Evolutionary conservation across 1,140 invertebrate genomes (phyloP), one percentile per base, ranked within the genome.

Genomic region (Plutomurus gul): DNA sequence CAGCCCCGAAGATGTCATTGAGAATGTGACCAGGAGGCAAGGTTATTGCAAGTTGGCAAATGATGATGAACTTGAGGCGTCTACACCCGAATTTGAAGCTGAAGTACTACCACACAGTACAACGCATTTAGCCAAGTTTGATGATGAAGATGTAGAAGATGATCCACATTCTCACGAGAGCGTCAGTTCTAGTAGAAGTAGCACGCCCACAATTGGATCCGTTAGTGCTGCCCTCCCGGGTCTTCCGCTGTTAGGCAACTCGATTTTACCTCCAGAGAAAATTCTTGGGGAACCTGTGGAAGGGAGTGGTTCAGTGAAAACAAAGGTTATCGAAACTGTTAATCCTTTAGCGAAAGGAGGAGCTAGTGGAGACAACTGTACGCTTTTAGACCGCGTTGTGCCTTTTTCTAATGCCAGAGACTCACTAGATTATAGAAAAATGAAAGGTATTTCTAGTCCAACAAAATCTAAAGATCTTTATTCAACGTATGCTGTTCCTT

Each of bases 321-420:
- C n/a, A 37, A 27, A 8, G 10, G n/a, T 79, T 56, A 37, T 74
- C 10, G 79, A 80, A 72, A 56, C 79, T 0, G 27, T 80, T 1
- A 80, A 80, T 76, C 74, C 79, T 60, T 22, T 20, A 27, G 20
- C 36, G 71, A 39, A 71, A 22, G 51, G 13, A 43, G 16, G n/a
- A n/a, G 30, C 6, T 13, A 13, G 8, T 27, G 8, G 1, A 20
- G 13, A 76, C 7, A 40, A 25, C 20, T 18, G 30, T 36, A 22
- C 73, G 1, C 8, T 93, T 27, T 90, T 92, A 84, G 92, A 90
- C 27, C 89, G 91, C 84, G 91, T 92, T 56, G 89, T 91, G 3
- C 91, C 93, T 81, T 93, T 93, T 78, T 90, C 90, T 60, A 92
- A 92, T 83, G 90, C 88, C 1, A 89, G 90, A 83, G 92, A 92